Evolutionary conservation across 1,140 invertebrate genomes (phyloP), one percentile per base, ranked within the genome.

Genomic region (Euwallacea similis): DNA sequence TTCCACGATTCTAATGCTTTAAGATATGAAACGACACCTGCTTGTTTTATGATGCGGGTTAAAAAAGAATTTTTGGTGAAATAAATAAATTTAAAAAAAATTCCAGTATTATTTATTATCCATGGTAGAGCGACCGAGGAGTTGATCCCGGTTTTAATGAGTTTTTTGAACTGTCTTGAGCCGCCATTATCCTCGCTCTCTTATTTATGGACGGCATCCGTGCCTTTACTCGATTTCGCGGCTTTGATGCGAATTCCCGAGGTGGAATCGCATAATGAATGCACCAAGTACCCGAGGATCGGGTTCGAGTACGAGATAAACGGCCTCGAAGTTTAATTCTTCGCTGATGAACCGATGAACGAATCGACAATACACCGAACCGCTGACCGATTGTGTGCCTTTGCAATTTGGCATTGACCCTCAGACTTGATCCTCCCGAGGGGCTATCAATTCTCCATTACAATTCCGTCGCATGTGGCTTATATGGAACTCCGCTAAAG

Each of bases 101-200:
- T 33, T 33, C 21, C 21, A 33, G 21, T 33, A 33, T 33, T 33
- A 33, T 33, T 33, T 33, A 33, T 33, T 33, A 33, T 33, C 21
- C 21, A 33, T 33, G 21, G 21, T 33, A 33, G 21, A 33, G 21
- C 21, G 21, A 33, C 21, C 21, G 21, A 33, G 21, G 21, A 33
- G 21, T 4, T 33, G 21, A 33, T 33, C 21, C 21, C 13, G 46
- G 55, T 58, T 58, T 58, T 58, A 58, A 58, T 58, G 55, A 58
- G 55, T 58, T 58, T 58, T 58, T 58, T 58, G 55, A 53, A 58
- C 55, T 58, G n/a, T 58, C 16, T 15, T 58, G 55, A 6, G 55
- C 21, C 55, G 55, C 55, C 55, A 58, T 41, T 33, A 33, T 33
- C 21, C 21, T 33, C 21, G 21, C 21, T 58, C 21, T 16, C 55